phyloP scores from a whole-genome alignment of 2,888 invertebrate genomes.

The Epinotia ramella region DNA sequence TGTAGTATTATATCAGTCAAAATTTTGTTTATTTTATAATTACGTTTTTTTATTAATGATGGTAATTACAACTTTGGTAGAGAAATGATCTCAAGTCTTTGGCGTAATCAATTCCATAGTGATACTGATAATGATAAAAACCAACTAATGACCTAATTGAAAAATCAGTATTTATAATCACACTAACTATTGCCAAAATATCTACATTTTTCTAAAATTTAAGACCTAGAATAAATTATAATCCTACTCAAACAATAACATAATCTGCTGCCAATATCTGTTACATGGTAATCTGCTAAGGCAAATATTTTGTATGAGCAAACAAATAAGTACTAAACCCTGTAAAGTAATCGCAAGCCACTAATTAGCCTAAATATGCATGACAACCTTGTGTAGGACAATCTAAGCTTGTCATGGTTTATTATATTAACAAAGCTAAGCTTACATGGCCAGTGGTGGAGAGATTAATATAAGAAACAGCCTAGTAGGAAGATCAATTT shows the following conservation, averaged over 20 bases:
- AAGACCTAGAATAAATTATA: slow-evolving; percentile 41
- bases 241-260: slow-evolving; percentile 38
- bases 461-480: slow-evolving; percentile 9
- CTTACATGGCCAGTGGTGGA: slow-evolving; percentile 32
- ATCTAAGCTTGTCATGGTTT: slow-evolving; percentile 15
- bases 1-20: slow-evolving; percentile 32
- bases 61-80: slow-evolving; percentile 43
- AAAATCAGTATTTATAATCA: too few relatives aligned
- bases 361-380: slow-evolving; percentile 19
- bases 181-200: slow-evolving; percentile 34
- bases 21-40: slow-evolving; percentile 11
- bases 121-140: slow-evolving; percentile 24
- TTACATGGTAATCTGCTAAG: slow-evolving; percentile 24
- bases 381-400: slow-evolving; percentile 16
- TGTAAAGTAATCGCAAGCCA: slow-evolving; percentile 36
- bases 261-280: slow-evolving; percentile 41
- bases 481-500: background rate
- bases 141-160: slow-evolving; percentile 27
- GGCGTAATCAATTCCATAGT: slow-evolving; percentile 40
- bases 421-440: slow-evolving; percentile 16
- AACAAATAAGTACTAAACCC: slow-evolving; percentile 46
- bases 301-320: slow-evolving; percentile 22
- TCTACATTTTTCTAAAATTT: slow-evolving; percentile 16
- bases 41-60: background rate
- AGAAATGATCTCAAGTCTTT: slow-evolving; percentile 39